phyloP scores from a whole-genome alignment of 53 echinoderm and acorn worm species.

The Patiria pectinifera region DNA sequence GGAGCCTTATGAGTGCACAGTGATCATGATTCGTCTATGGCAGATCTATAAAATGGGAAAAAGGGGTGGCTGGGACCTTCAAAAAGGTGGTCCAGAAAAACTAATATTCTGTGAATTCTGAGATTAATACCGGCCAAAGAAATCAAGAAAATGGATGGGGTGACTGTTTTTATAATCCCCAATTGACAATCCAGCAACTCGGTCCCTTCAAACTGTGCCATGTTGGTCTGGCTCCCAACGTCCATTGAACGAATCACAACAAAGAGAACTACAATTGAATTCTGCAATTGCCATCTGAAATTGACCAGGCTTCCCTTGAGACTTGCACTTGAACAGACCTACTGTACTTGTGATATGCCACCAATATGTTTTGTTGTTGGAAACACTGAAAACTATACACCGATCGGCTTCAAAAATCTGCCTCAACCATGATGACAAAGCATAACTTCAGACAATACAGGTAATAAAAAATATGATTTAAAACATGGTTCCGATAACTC shows the following conservation, averaged over 20 bases:
- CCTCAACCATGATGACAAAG: neutral
- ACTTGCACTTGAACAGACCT: neutral
- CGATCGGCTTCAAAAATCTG: neutral
- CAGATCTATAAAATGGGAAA: too few relatives aligned
- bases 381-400: neutral
- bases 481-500: neutral
- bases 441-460: neutral
- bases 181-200: too few relatives aligned
- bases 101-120: too few relatives aligned
- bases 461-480: slow-evolving; percentile 28
- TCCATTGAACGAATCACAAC: neutral
- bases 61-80: too few relatives aligned
- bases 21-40: too few relatives aligned
- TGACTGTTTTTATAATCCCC: too few relatives aligned
- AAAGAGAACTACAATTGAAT: neutral
- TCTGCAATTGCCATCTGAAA: neutral
- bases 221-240: neutral
- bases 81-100: too few relatives aligned
- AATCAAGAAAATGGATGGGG: too few relatives aligned
- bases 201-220: too few relatives aligned
- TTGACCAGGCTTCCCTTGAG: neutral
- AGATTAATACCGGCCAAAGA: too few relatives aligned
- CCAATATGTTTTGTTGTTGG: neutral
- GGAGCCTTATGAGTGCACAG: too few relatives aligned
- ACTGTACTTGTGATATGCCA: neutral